Evolutionary conservation across 1,140 invertebrate genomes (phyloP).

Genomic region (Vollenhovia emeryi): DNA sequence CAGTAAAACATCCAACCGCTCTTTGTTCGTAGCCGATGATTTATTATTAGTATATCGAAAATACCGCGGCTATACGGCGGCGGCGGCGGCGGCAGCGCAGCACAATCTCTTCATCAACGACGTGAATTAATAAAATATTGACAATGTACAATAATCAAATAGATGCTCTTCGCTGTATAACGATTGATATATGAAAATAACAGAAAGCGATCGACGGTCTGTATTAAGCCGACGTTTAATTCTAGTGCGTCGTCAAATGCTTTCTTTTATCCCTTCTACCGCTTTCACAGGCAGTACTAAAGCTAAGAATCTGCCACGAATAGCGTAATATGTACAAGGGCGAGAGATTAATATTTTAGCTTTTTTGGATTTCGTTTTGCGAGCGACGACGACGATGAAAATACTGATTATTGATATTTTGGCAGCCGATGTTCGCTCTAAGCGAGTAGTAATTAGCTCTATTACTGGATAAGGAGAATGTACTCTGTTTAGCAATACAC

Average conservation of each 20-base stretch:
- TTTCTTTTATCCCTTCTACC: slow-evolving; percentile 1
- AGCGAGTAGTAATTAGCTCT: slow-evolving; percentile 56
- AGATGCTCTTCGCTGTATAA: slow-evolving; percentile 76
- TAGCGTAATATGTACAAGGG: slow-evolving; percentile 56
- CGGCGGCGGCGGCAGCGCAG: slow-evolving; percentile 13
- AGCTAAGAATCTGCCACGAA: slow-evolving; percentile 37
- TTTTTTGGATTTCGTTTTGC: slow-evolving; percentile 28
- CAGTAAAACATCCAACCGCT: slow-evolving; percentile 47
- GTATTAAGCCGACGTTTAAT: slow-evolving; percentile 65
- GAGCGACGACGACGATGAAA: slow-evolving; percentile 41
- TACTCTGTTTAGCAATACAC: slow-evolving; percentile 18
- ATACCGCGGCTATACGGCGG: slow-evolving; percentile 32
- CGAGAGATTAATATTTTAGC: slow-evolving; percentile 36
- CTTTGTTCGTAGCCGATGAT: slow-evolving; percentile 26
- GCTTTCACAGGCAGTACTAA: slow-evolving; percentile 8
- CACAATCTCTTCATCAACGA: slow-evolving; percentile 71
- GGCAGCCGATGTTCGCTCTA: slow-evolving; percentile 67
- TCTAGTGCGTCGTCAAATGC: slow-evolving; percentile 33
- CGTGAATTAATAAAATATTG: slow-evolving; percentile 81
- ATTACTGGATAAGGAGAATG: slow-evolving; percentile 26
- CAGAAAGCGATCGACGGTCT: slow-evolving; percentile 68
- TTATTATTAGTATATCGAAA: slow-evolving; percentile 59
- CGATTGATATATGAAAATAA: slow-evolving; percentile 79
- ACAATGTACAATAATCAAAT: slow-evolving; percentile 77
- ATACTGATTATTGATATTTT: slow-evolving; percentile 72